A percentile compares a stretch with the other conserved stretches of the same genome.
Conservation (phyloP, 2,888 invertebrate genomes). For the Tipula helvola region DNA sequence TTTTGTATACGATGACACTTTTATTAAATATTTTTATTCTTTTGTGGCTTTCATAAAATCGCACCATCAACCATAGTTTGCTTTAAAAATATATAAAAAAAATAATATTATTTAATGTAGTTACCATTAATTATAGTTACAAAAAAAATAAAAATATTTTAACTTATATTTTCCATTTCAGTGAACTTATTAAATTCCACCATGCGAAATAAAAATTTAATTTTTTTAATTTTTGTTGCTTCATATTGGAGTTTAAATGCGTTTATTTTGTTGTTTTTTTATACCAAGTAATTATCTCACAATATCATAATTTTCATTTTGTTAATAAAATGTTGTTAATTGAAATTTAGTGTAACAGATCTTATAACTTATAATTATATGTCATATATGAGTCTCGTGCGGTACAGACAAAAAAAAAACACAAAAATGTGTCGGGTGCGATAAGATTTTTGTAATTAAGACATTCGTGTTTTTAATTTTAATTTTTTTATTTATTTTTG, state of each 20-base stretch:
- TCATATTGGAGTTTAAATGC: not conserved
- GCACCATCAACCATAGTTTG: not conserved
- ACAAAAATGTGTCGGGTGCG: not conserved
- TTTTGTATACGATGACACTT: not conserved
- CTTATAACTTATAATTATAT: not conserved
- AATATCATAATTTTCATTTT: not conserved
- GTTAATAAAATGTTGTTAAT: not conserved
- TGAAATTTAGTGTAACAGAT: not conserved
- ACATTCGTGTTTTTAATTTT: not conserved
- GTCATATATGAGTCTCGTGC: not conserved
- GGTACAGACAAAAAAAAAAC: not conserved
- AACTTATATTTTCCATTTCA: not conserved
- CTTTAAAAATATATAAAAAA: not conserved
- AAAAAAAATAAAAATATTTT: not conserved
- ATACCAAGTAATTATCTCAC: not conserved
- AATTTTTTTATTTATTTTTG: not conserved
- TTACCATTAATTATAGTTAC: not conserved
- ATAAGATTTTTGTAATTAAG: not conserved
- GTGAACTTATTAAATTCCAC: conserved; percentile 4
- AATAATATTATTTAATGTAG: not conserved
- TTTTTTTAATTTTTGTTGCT: not conserved
- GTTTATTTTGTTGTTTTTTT: not conserved
- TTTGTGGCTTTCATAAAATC: not conserved
- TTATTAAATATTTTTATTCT: not conserved
- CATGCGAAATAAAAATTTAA: not conserved